Conservation (phyloP, 2,888 invertebrate genomes). For the Coremacera marginata region DNA sequence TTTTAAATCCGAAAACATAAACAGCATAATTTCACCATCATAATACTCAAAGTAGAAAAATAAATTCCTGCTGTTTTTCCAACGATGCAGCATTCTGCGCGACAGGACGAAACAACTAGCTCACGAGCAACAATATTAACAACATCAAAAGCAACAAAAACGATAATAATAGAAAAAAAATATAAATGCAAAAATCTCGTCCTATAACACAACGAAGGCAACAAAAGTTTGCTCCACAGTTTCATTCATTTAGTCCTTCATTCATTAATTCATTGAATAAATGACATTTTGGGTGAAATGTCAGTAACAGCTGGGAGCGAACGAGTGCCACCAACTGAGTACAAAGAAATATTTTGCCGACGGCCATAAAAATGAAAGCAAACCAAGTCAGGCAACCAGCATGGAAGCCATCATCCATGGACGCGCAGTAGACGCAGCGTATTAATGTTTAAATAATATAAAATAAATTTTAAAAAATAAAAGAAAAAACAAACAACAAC, state of each 20-base stretch:
- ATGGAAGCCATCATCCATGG: background rate
- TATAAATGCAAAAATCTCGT: background rate
- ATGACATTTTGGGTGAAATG: slow-evolving; percentile 41
- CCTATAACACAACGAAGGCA: background rate
- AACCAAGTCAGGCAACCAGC: background rate
- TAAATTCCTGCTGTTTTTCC: slow-evolving; percentile 32
- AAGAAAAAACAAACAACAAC: background rate
- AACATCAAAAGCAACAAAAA: slow-evolving; percentile 12
- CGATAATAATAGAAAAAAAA: slow-evolving; percentile 18
- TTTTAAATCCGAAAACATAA: slow-evolving; percentile 37
- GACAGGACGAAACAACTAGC: slow-evolving; percentile 27
- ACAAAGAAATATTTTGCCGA: slow-evolving; percentile 6
- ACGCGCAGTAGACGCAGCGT: background rate
- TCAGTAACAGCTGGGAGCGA: slow-evolving; percentile 33
- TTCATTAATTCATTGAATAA: slow-evolving; percentile 36
- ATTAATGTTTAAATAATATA: slow-evolving; percentile 5
- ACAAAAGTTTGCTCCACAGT: background rate
- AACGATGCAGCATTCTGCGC: slow-evolving; percentile 18
- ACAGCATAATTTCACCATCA: slow-evolving; percentile 30
- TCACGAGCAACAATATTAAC: slow-evolving; percentile 17
- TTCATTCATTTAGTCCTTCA: background rate
- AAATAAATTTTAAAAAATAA: slow-evolving; percentile 15
- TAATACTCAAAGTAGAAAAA: slow-evolving; percentile 17
- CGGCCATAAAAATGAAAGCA: slow-evolving; percentile 29
- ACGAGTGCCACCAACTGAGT: slow-evolving; percentile 17